Evolutionary conservation across 2,113 vertebrate species (phyloP), one percentile per base, ranked within the genome.

Genomic region (Pituophis catenifer): DNA sequence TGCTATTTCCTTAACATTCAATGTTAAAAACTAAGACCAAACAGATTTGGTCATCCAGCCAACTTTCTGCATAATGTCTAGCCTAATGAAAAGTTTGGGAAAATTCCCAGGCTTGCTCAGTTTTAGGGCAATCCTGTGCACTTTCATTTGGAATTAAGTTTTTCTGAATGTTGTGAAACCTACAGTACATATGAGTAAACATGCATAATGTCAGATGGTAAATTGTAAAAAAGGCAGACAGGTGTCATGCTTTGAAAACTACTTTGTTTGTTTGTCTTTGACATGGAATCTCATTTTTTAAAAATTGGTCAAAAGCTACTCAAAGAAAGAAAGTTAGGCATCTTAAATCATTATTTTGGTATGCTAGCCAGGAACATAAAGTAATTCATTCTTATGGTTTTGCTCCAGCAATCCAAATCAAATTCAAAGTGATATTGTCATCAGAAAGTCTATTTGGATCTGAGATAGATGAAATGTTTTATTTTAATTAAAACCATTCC

Each of bases 371-470:
- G 38, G 91, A 93, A 94, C 86, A 52, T 0, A 26, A 44, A 95
- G 29, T 53, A 86, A 85, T 0, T 92, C 2, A 3, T 94, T 59
- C 19, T 91, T 95, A 91, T 26, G 11, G 54, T 81, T 91, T 95
- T 94, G 89, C 1, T 93, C 48, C 13, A 92, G 52, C 15, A 95
- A 95, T 33, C 11, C 12, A 93, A 95, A 94, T 75, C 5, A 93
- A 81, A 23, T 91, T 93, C 10, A 93, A 94, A 94, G 1, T 5
- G 0, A 54, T 94, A 0, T 89, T 58, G 94, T 95, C 10, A 59
- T 95, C 85, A 81, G 6, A 91, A 95, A 91, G 21, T 85, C 38
- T 93, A 2, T 55, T 90, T 94, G 11, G 70, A 93, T 95, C 57
- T 93, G 96, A 95, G 48, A 59, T 54, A 2, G 38, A 24, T 92